Conservation (phyloP, 2,797 vertebrate genomes). For the Serranus cabrilla region DNA sequence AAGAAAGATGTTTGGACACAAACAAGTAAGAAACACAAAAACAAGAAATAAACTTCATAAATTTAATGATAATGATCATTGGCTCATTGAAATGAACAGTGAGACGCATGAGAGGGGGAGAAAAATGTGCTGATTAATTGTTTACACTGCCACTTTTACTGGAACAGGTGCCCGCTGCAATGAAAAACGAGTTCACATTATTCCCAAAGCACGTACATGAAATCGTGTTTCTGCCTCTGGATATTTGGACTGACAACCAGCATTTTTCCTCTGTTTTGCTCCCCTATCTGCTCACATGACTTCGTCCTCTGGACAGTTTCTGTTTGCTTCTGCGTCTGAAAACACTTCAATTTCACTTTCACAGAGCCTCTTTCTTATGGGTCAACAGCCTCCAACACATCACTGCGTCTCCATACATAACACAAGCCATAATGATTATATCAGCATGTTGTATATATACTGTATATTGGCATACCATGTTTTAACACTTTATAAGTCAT, state of each 20-base stretch:
- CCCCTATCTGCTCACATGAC: not conserved
- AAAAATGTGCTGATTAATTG: slow-evolving; percentile 45
- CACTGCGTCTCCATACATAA: slow-evolving; percentile 14
- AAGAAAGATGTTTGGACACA: not conserved
- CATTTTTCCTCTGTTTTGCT: slow-evolving; percentile 6
- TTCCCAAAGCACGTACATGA: not conserved
- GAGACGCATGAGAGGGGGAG: too few relatives aligned
- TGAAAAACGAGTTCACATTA: not conserved
- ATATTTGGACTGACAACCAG: slow-evolving; percentile 29
- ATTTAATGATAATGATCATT: not conserved
- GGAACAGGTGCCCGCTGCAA: slow-evolving; percentile 15
- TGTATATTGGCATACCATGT: too few relatives aligned
- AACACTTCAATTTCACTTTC: not conserved
- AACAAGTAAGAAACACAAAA: not conserved
- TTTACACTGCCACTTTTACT: slow-evolving; percentile 31
- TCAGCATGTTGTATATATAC: too few relatives aligned
- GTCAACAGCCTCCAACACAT: not conserved
- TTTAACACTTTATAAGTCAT: too few relatives aligned
- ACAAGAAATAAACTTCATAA: not conserved
- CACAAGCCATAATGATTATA: not conserved
- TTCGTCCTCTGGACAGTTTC: not conserved
- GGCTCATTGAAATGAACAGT: not conserved
- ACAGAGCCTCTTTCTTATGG: slow-evolving; percentile 3
- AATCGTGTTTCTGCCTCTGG: not conserved
- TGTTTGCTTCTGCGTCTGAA: not conserved